Conservation (phyloP, 2,113 vertebrate genomes). For the Herpetotheres cachinnans region DNA sequence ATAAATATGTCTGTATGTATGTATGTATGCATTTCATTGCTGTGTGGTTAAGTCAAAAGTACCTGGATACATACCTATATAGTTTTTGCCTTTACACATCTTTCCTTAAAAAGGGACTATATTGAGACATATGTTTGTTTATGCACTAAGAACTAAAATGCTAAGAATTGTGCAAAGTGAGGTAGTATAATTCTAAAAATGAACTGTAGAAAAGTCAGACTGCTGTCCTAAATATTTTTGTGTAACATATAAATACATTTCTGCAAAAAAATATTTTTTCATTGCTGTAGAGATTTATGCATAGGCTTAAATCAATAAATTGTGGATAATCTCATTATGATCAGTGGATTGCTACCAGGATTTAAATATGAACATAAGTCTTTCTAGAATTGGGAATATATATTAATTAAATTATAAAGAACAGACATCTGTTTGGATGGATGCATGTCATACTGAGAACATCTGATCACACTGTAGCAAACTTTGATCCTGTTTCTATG, state of each 20-base stretch:
- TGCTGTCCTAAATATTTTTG: background rate
- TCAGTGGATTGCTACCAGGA: background rate
- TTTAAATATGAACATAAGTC: background rate
- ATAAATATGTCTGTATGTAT: background rate
- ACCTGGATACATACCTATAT: background rate
- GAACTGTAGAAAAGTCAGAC: background rate
- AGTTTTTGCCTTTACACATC: background rate
- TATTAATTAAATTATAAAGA: constrained; percentile 13
- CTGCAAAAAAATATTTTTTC: background rate
- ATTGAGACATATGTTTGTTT: background rate
- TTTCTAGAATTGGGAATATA: background rate
- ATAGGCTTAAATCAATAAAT: background rate
- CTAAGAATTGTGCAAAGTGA: background rate
- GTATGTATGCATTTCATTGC: background rate
- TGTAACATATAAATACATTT: background rate
- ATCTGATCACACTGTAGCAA: background rate
- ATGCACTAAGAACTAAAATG: background rate
- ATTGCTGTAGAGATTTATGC: background rate
- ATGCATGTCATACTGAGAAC: background rate
- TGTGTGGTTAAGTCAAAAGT: background rate
- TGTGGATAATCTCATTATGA: constrained; percentile 8
- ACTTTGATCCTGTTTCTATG: background rate
- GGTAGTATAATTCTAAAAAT: background rate
- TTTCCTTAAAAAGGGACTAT: background rate
- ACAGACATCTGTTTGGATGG: background rate